phyloP scores from a whole-genome alignment of 2,888 invertebrate genomes.

The Papilio elwesi region DNA sequence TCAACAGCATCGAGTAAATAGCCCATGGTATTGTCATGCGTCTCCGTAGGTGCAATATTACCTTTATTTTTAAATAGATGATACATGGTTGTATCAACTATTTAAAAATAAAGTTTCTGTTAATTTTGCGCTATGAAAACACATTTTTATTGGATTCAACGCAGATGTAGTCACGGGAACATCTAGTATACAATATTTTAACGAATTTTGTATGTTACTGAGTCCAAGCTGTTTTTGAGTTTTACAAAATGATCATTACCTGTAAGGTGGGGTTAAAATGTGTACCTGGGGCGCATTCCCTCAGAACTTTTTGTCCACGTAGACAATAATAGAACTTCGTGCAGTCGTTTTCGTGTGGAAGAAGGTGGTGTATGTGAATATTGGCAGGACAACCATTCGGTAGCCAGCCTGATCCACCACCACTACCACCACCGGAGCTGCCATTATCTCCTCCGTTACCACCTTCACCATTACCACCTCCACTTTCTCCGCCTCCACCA shows the following conservation, averaged over 20 bases:
- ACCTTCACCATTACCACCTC: not conserved
- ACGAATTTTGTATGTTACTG: too few species aligned
- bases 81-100: too few species aligned
- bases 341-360: slow-evolving; percentile 55
- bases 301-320: slow-evolving; percentile 46
- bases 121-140: too few species aligned
- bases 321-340: slow-evolving; percentile 56
- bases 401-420: slow-evolving; percentile 29
- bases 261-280: slow-evolving; percentile 50
- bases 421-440: not conserved
- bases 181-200: too few species aligned
- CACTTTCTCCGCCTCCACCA: not conserved
- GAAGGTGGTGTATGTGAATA: slow-evolving; percentile 47
- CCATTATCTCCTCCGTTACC: not conserved
- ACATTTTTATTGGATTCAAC: too few species aligned
- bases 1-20: too few species aligned
- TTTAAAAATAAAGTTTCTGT: too few species aligned
- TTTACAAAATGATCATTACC: not conserved
- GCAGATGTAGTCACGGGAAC: too few species aligned
- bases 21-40: too few species aligned
- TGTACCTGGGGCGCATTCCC: slow-evolving; percentile 46
- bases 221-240: too few species aligned
- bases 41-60: too few species aligned
- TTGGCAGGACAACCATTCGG: slow-evolving; percentile 54
- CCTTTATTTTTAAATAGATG: too few species aligned